These are phyloP conservation scores for Forbesichthys agassizii DNA, from an alignment of 2,113 vertebrate species.

Conservation along the genomic window DNA sequence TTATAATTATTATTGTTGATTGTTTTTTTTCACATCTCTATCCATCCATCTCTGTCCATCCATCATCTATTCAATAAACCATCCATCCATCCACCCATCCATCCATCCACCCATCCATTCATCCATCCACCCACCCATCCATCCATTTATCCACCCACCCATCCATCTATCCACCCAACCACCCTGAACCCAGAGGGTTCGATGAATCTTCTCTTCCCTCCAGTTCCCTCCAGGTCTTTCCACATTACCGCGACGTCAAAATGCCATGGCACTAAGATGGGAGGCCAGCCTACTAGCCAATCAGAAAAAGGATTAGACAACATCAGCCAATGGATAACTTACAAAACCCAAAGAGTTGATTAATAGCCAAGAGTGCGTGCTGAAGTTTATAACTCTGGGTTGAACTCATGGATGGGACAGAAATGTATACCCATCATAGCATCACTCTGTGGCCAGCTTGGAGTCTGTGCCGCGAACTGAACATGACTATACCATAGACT, in stretches of 20 bases:
- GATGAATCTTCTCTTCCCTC: constrained; percentile 58
- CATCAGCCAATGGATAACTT: background rate
- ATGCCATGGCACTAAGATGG: constrained; percentile 66
- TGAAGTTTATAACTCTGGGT: no score
- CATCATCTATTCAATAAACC: background rate
- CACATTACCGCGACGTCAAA: constrained; percentile 55
- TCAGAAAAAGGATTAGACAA: constrained; percentile 64
- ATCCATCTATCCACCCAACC: constrained; percentile 3
- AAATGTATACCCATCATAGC: no score
- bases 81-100: background rate
- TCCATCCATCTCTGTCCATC: background rate
- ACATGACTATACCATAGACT: no score
- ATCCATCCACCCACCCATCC: background rate
- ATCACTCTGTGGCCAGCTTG: no score
- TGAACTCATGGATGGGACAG: no score
- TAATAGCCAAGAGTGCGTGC: no score
- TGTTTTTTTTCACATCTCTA: background rate
- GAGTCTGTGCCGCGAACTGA: no score
- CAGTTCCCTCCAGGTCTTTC: constrained; percentile 59
- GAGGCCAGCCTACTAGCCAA: constrained; percentile 66
- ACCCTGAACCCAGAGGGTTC: constrained; percentile 54
- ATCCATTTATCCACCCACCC: background rate
- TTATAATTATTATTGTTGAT: constrained; percentile 9
- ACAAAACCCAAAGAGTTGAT: no score
- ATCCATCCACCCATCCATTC: background rate